Evolutionary conservation across 64 coral and sea anemone species (phyloP).

Genomic region (Trachythela sp.): DNA sequence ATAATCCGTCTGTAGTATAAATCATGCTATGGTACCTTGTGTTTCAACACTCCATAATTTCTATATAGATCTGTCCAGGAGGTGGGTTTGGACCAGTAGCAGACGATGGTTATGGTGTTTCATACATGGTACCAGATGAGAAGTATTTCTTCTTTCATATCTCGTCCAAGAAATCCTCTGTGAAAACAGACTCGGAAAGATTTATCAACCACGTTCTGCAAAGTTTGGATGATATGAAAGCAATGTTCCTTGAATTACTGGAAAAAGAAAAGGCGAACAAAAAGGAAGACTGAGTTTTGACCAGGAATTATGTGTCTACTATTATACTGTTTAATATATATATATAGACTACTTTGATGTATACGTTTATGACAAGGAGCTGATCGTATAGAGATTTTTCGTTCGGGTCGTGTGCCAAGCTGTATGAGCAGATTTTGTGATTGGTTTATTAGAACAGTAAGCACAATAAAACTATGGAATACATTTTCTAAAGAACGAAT

Average conservation of each 20-base stretch:
- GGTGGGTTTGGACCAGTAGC: slow-evolving; percentile 89
- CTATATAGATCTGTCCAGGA: slow-evolving; percentile 75
- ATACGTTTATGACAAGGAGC: too few relatives aligned
- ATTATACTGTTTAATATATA: too few relatives aligned
- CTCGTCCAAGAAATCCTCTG: slow-evolving; percentile 75
- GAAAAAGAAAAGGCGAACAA: not conserved
- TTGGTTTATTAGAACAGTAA: too few relatives aligned
- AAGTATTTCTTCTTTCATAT: slow-evolving; percentile 92
- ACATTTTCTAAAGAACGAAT: too few relatives aligned
- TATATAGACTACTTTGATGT: too few relatives aligned
- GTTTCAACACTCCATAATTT: too few relatives aligned
- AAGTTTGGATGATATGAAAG: slow-evolving; percentile 79
- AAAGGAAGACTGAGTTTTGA: not conserved
- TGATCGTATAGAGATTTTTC: too few relatives aligned
- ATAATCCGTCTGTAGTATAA: not conserved
- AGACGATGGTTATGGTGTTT: slow-evolving; percentile 95
- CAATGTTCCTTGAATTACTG: slow-evolving; percentile 13
- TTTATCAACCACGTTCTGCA: slow-evolving; percentile 64
- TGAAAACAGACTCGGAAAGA: slow-evolving; percentile 51
- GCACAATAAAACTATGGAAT: too few relatives aligned
- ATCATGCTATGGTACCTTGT: too few relatives aligned
- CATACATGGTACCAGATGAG: slow-evolving; percentile 96
- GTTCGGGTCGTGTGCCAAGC: too few relatives aligned
- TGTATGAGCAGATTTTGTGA: too few relatives aligned
- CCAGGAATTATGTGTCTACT: too few relatives aligned